These are phyloP conservation scores for Steinernema feltiae DNA, from an alignment of 1,140 invertebrate species.

Conservation along the genomic window DNA sequence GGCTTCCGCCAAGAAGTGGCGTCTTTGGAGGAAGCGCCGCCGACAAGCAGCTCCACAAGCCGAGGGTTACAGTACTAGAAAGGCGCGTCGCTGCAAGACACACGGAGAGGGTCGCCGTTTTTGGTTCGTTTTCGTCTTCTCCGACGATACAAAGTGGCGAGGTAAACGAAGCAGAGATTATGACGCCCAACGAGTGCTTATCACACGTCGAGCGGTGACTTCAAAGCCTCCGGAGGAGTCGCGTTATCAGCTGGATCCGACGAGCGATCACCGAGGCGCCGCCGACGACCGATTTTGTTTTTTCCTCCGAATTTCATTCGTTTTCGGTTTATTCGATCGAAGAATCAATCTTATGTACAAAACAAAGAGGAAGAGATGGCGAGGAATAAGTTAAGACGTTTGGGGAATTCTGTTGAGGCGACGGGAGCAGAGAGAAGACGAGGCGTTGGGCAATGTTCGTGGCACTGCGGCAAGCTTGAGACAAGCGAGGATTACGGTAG, in stretches of 20 bases:
- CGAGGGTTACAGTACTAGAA: too few relatives aligned
- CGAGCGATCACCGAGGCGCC: not conserved
- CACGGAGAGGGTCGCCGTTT: too few relatives aligned
- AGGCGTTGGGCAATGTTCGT: not conserved
- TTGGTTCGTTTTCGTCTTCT: not conserved
- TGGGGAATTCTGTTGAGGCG: not conserved
- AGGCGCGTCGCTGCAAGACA: too few relatives aligned
- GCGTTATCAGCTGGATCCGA: not conserved
- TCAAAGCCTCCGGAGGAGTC: not conserved
- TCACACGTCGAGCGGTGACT: slow-evolving; percentile 2
- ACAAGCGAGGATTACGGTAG: not conserved
- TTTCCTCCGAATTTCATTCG: not conserved
- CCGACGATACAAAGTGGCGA: not conserved
- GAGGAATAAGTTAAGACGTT: not conserved
- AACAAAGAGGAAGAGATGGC: not conserved
- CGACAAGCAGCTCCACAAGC: too few relatives aligned
- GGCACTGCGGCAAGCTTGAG: too few relatives aligned
- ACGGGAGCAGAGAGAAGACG: too few relatives aligned
- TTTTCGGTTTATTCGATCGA: not conserved
- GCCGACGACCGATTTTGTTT: not conserved
- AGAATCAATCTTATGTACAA: not conserved
- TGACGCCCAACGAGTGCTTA: not conserved
- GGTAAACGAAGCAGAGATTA: not conserved
- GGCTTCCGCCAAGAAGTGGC: too few relatives aligned
- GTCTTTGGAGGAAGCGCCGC: too few relatives aligned